Conservation (phyloP, 2,113 vertebrate species). For the Syngnathus scovelli region DNA sequence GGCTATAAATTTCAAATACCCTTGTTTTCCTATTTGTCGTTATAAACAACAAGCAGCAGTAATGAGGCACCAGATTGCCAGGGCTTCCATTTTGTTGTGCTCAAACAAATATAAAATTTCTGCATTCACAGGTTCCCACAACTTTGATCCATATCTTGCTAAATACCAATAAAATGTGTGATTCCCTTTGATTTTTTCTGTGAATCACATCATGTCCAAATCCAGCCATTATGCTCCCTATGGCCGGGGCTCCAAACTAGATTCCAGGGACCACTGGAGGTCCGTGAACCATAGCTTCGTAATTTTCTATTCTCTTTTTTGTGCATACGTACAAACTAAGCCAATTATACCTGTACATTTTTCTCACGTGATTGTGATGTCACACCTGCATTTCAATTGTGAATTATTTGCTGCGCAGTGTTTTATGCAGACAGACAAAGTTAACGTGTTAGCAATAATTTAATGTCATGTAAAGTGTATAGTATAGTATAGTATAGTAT, state of each 20-base stretch:
- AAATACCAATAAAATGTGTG: too few relatives aligned
- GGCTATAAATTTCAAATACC: conserved; percentile 59
- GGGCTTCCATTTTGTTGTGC: conserved; percentile 59
- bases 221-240: too few relatives aligned
- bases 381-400: too few relatives aligned
- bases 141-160: background rate
- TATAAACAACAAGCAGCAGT: conserved; percentile 56
- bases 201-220: too few relatives aligned
- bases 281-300: background rate
- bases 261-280: background rate
- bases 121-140: conserved; percentile 29
- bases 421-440: too few relatives aligned
- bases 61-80: conserved; percentile 62
- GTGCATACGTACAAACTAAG: background rate
- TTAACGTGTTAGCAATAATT: too few relatives aligned
- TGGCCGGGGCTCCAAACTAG: too few relatives aligned
- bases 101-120: conserved; percentile 24
- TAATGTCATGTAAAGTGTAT: background rate
- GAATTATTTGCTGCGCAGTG: too few relatives aligned
- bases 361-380: too few relatives aligned
- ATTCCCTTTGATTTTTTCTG: background rate
- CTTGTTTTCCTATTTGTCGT: conserved; percentile 62
- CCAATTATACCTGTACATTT: background rate
- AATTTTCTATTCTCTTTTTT: background rate
- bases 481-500: background rate